Base-by-base conservation (phyloP, 2,113 vertebrate species). In the Xiphorhynchus elegans region DNA sequence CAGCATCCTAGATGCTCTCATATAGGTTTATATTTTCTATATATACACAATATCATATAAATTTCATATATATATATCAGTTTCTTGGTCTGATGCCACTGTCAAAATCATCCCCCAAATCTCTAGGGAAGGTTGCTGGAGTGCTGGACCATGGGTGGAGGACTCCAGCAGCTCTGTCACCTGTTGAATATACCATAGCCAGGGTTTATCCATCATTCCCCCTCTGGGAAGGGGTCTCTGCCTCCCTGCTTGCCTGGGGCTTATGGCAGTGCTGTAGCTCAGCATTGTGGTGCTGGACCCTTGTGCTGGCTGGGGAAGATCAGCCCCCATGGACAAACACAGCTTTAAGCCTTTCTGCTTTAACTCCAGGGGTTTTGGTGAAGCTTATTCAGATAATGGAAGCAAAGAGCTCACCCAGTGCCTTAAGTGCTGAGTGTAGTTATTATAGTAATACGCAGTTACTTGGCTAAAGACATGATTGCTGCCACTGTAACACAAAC, bases 381-480 rank as follows among this genome's bases (percentile, higher is more conserved):
- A 62, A 50, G 44, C 20, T 87, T 39, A 59, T 52, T 88, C 42
- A 63, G 68, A 25, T 69, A 77, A 92, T 63, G 47, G 85, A 55
- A 84, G 47, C 23, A 42, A 49, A 77, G 59, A 58, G 59, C 84
- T 91, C 44, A 11, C 53, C 67, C 78, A 37, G 63, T 0, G 53
- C 73, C 37, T 44, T 14, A 40, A 49, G 75, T 39, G 70, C 84
- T 5, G 23, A 29, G 63, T 13, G 66, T 14, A 35, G 87, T 84
- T 60, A 58, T 92, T 82, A 82, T 31, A 67, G 53, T 72, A 94
- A 89, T 40, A 24, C 28, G 7, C 15, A 23, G 7, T 77, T 56
- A 33, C 46, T 84, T 68, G 94, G 90, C 89, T 60, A 59, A 89
- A 80, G 82, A 29, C 59, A 87, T 37, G 72, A 82, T 87, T 73